phyloP scores from a whole-genome alignment of 2,797 vertebrate species.

The Kryptopterus vitreolus region DNA sequence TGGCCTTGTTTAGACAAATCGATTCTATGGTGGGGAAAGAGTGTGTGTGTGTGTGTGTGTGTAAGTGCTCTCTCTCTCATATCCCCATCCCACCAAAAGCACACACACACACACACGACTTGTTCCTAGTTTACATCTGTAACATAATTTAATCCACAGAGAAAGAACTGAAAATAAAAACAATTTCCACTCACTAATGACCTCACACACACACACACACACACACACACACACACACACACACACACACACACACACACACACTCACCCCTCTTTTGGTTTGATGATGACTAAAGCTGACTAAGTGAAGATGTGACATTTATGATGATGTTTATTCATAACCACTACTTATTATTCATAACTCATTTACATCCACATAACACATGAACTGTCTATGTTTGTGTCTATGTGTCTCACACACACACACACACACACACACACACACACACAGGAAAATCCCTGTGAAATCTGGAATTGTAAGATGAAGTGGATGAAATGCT shows the following conservation, averaged over 20 bases:
- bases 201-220: slow-evolving; percentile 12
- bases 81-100: neutral
- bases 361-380: too few species aligned
- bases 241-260: slow-evolving; percentile 16
- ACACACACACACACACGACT: slow-evolving; percentile 1
- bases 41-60: neutral
- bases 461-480: too few species aligned
- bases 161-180: slow-evolving; percentile 20
- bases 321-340: too few species aligned
- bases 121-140: neutral
- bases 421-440: too few species aligned
- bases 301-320: too few species aligned
- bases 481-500: too few species aligned
- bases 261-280: too few species aligned
- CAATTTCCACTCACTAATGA: neutral
- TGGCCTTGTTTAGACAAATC: slow-evolving; percentile 31
- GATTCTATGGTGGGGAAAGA: neutral
- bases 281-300: too few species aligned
- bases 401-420: too few species aligned
- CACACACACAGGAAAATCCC: too few species aligned
- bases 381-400: too few species aligned
- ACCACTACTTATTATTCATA: too few species aligned
- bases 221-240: slow-evolving; percentile 16
- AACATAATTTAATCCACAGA: neutral
- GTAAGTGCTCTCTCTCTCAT: neutral